These are phyloP conservation scores for Mactra quadrangularis DNA, from an alignment of 1,140 invertebrate species.

Conservation along the genomic window DNA sequence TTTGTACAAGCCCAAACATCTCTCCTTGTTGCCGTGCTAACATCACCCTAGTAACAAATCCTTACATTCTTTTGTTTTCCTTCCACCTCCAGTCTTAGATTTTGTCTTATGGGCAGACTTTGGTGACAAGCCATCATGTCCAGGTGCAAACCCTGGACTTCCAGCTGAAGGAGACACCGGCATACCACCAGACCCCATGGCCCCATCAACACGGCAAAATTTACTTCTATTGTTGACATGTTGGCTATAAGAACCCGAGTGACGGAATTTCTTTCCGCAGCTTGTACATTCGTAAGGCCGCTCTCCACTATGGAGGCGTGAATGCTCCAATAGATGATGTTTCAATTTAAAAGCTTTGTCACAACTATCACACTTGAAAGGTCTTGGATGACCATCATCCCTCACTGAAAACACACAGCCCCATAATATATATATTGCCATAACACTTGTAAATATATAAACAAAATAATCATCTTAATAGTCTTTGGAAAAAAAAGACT, in stretches of 20 bases:
- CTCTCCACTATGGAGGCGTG: constrained; percentile 97
- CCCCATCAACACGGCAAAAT: constrained; percentile 38
- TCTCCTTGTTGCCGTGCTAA: constrained; percentile 49
- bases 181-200: constrained; percentile 23
- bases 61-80: constrained; percentile 62
- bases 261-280: constrained; percentile 88
- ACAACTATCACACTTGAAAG: constrained; percentile 92
- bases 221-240: constrained; percentile 60
- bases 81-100: constrained; percentile 36
- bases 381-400: constrained; percentile 50
- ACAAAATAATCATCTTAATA: too few species aligned
- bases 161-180: constrained; percentile 26
- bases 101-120: constrained; percentile 43
- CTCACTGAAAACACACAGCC: constrained; percentile 59
- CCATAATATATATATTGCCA: too few species aligned
- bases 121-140: constrained; percentile 37
- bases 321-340: constrained; percentile 99
- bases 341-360: constrained; percentile 99
- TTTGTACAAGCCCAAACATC: constrained; percentile 21
- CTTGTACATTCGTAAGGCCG: constrained; percentile 99
- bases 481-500: too few species aligned
- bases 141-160: constrained; percentile 16
- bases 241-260: constrained; percentile 61
- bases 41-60: constrained; percentile 29
- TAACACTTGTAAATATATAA: too few species aligned